phyloP scores from a whole-genome alignment of 1,140 invertebrate species.

The Linepithema humile region DNA sequence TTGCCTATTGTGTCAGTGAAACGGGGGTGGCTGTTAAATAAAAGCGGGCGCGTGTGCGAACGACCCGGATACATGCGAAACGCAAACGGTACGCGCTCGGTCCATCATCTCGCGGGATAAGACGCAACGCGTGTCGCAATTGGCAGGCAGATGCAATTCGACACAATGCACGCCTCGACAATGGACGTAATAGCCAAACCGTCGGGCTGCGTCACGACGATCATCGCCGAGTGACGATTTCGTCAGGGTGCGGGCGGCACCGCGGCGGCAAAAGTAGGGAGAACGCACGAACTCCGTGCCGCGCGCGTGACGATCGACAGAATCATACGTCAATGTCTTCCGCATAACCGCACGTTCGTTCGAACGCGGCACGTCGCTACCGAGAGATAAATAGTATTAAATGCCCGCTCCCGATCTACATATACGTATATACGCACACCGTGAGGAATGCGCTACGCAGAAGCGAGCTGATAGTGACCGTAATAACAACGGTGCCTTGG shows the following conservation, averaged over 20 bases:
- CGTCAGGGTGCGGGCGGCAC: not conserved
- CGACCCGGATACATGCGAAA: conserved; percentile 17
- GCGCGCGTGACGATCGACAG: not conserved
- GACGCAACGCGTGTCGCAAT: conserved; percentile 35
- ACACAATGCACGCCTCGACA: conserved; percentile 28
- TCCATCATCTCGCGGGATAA: conserved; percentile 7
- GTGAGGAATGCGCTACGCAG: conserved; percentile 21
- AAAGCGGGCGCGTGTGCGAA: conserved; percentile 6
- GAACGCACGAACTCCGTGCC: not conserved
- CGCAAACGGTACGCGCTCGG: not conserved
- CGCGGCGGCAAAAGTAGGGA: not conserved
- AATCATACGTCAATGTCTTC: conserved; percentile 50
- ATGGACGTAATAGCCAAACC: not conserved
- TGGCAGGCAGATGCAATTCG: conserved; percentile 54
- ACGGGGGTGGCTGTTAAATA: conserved; percentile 8
- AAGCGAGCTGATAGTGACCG: conserved; percentile 10
- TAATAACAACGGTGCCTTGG: conserved; percentile 10
- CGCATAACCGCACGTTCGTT: conserved; percentile 35
- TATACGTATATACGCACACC: not conserved
- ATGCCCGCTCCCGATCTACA: not conserved
- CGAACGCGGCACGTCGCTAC: not conserved
- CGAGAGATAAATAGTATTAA: conserved; percentile 33
- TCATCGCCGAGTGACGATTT: conserved; percentile 3
- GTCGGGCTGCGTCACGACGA: conserved; percentile 31
- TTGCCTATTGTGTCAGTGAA: conserved; percentile 43